phyloP scores from a whole-genome alignment of 2,797 vertebrate genomes.

The Pangasius djambal region DNA sequence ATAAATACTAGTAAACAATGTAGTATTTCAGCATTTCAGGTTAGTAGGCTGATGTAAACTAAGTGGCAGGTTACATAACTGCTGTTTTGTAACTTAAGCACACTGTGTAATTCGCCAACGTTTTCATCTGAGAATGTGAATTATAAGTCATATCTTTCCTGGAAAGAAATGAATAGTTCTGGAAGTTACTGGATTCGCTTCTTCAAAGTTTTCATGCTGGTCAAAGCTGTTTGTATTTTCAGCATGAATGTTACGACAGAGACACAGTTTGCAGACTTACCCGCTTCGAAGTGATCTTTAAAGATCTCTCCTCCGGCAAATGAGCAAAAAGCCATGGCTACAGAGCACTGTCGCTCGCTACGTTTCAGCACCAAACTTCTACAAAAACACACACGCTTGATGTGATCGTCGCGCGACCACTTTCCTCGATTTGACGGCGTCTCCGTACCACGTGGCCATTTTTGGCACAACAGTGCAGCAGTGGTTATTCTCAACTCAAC shows the following conservation, averaged over 20 bases:
- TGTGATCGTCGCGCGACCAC: too few relatives aligned
- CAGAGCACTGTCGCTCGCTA: neutral
- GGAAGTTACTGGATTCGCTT: neutral
- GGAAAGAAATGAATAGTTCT: neutral
- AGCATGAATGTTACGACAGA: neutral
- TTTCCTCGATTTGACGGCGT: neutral
- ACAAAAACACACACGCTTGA: too few relatives aligned
- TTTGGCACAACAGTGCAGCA: neutral
- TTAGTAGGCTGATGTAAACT: neutral
- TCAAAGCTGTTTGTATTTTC: neutral
- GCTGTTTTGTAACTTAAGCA: neutral
- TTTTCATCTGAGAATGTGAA: neutral
- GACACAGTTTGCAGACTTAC: conserved; percentile 63
- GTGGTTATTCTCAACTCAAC: neutral
- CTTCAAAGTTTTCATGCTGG: neutral
- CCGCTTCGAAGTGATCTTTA: conserved; percentile 85
- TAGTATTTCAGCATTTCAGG: neutral
- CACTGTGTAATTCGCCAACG: neutral
- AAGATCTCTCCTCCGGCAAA: conserved; percentile 83
- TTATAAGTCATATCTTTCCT: neutral
- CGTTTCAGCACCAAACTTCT: neutral
- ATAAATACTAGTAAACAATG: neutral
- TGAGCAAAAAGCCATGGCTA: conserved; percentile 86
- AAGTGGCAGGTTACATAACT: neutral
- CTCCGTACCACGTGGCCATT: conserved; percentile 8